phyloP scores from a whole-genome alignment of 37 sponge, comb jelly and placozoan genomes.

The Diacarnus erythraeanus region DNA sequence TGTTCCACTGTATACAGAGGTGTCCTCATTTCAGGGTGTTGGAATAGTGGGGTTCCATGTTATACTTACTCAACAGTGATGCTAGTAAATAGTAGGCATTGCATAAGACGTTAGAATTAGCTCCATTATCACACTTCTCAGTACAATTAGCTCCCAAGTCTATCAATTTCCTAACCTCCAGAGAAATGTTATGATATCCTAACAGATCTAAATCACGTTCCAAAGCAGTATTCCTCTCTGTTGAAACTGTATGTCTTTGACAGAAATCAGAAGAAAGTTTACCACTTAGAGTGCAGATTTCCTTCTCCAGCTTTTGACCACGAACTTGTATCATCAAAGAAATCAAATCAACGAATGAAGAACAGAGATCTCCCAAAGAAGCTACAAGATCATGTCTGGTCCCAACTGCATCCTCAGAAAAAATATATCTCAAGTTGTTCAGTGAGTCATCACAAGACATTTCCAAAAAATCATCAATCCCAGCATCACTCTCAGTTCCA shows the following conservation, averaged over 20 bases:
- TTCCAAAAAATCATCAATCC: too few species aligned
- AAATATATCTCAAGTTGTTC: not conserved
- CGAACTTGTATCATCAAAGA: not conserved
- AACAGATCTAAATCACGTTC: too few species aligned
- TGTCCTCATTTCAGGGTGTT: too few species aligned
- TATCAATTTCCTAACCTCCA: not conserved
- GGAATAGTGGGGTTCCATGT: too few species aligned
- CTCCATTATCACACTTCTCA: not conserved
- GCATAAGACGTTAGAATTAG: not conserved
- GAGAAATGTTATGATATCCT: not conserved
- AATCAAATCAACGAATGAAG: not conserved
- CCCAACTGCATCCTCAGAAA: not conserved
- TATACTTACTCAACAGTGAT: too few species aligned
- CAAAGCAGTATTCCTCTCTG: not conserved
- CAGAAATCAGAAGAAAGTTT: not conserved
- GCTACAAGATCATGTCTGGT: not conserved
- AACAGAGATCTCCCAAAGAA: not conserved
- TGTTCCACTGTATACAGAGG: too few species aligned
- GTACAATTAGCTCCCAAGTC: not conserved
- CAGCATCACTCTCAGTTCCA: too few species aligned
- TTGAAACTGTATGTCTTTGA: not conserved
- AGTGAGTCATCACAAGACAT: too few species aligned
- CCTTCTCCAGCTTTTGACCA: not conserved
- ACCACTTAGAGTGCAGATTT: not conserved
- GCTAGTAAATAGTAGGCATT: constrained; percentile 2